Percentiles rank a stretch among this genome's conserved stretches.
These are phyloP conservation scores for Hippocampus barbouri DNA, from an alignment of 2,113 vertebrate species.

Conservation along the genomic window DNA sequence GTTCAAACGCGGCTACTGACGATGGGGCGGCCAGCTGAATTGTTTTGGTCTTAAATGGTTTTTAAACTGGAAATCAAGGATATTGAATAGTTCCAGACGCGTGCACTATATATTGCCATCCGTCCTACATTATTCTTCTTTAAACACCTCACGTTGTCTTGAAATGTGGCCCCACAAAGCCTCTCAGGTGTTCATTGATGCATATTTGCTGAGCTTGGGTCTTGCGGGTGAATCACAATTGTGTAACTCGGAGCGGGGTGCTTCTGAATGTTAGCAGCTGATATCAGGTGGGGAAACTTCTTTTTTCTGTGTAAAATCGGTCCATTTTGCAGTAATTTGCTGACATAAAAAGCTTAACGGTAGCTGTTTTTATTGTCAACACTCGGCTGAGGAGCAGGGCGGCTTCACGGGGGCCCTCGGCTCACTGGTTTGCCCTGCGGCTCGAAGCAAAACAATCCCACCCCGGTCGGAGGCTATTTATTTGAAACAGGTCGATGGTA, in stretches of 20 bases:
- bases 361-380: slow-evolving; percentile 8
- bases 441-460: neutral
- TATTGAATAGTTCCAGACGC: too few relatives aligned
- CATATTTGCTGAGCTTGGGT: too few relatives aligned
- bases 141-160: too few relatives aligned
- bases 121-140: too few relatives aligned
- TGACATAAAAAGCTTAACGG: neutral
- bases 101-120: too few relatives aligned
- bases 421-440: slow-evolving; percentile 1
- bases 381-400: neutral
- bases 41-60: neutral
- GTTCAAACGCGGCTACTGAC: neutral
- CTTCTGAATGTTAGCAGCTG: neutral
- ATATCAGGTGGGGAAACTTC: neutral
- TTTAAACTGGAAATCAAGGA: neutral
- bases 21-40: neutral
- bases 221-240: neutral
- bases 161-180: too few relatives aligned
- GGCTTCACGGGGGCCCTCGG: neutral
- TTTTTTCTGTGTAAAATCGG: neutral
- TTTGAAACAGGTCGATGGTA: slow-evolving; percentile 17
- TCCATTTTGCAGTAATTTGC: neutral
- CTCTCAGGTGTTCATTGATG: too few relatives aligned
- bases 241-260: neutral
- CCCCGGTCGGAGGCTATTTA: slow-evolving; percentile 26